These are phyloP conservation scores for Armadillidium nasatum DNA, from an alignment of 1,140 invertebrate genomes.

Conservation along the genomic window DNA sequence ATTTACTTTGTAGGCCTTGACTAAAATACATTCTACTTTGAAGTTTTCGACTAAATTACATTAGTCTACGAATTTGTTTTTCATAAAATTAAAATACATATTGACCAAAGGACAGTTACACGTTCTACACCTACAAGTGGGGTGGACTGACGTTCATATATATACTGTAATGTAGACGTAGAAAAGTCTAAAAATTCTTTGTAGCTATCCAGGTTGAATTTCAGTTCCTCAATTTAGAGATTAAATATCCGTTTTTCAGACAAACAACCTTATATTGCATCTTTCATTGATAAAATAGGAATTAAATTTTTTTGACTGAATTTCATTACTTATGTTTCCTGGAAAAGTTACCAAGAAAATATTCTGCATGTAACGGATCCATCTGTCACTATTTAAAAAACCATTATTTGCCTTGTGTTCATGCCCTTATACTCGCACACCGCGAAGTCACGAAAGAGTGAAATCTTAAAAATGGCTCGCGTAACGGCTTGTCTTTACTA, in stretches of 20 bases:
- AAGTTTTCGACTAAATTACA: no score
- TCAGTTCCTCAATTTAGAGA: no score
- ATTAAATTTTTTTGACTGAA: neutral
- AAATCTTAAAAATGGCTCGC: no score
- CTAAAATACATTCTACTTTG: no score
- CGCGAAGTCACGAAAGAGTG: neutral
- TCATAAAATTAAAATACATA: no score
- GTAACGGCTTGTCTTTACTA: no score
- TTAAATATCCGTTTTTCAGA: no score
- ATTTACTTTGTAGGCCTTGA: no score
- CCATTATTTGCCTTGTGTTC: neutral
- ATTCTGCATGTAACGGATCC: no score
- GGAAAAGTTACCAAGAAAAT: neutral
- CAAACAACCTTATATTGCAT: no score
- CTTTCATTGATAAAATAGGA: neutral
- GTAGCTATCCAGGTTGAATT: neutral
- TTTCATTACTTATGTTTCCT: neutral
- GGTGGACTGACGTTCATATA: conserved; percentile 3
- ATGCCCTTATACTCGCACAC: conserved; percentile 2
- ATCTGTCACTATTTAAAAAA: neutral
- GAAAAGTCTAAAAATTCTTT: conserved; percentile 3
- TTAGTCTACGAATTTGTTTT: no score
- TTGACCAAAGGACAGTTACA: neutral
- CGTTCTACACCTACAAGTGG: conserved; percentile 5
- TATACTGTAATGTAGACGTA: neutral